Evolutionary conservation across 2,888 invertebrate genomes (phyloP).

Genomic region (Volucella inflata): DNA sequence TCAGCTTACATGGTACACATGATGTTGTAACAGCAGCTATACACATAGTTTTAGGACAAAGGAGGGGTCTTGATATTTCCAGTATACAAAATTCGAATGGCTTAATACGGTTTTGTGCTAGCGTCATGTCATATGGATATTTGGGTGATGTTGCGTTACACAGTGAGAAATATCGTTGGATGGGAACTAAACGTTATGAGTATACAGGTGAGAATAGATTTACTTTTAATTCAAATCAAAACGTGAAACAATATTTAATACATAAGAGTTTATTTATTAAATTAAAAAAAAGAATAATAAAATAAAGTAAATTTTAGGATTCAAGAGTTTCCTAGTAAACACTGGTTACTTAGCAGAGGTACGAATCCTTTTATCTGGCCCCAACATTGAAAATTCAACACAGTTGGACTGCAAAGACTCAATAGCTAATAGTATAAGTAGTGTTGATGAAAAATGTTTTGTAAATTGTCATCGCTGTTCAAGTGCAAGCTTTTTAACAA

Average conservation of each 20-base stretch:
- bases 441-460: slow-evolving; percentile 59
- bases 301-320: slow-evolving; percentile 82
- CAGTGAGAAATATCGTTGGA: slow-evolving; percentile 92
- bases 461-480: slow-evolving; percentile 65
- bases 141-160: slow-evolving; percentile 92
- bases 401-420: slow-evolving; percentile 80
- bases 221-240: neutral
- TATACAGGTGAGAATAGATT: slow-evolving; percentile 86
- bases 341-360: slow-evolving; percentile 88
- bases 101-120: slow-evolving; percentile 88
- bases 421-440: slow-evolving; percentile 65
- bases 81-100: slow-evolving; percentile 87
- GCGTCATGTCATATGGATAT: slow-evolving; percentile 93
- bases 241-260: neutral
- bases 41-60: slow-evolving; percentile 91
- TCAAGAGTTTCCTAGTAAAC: slow-evolving; percentile 87
- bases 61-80: slow-evolving; percentile 89
- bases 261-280: neutral
- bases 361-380: slow-evolving; percentile 83
- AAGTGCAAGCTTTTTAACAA: slow-evolving; percentile 55
- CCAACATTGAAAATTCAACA: slow-evolving; percentile 39
- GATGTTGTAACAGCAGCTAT: slow-evolving; percentile 92
- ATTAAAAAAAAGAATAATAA: no score
- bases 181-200: slow-evolving; percentile 93
- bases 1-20: slow-evolving; percentile 90